These are phyloP conservation scores for Ormyrus rosae DNA, from an alignment of 2,888 invertebrate species.

Conservation along the genomic window DNA sequence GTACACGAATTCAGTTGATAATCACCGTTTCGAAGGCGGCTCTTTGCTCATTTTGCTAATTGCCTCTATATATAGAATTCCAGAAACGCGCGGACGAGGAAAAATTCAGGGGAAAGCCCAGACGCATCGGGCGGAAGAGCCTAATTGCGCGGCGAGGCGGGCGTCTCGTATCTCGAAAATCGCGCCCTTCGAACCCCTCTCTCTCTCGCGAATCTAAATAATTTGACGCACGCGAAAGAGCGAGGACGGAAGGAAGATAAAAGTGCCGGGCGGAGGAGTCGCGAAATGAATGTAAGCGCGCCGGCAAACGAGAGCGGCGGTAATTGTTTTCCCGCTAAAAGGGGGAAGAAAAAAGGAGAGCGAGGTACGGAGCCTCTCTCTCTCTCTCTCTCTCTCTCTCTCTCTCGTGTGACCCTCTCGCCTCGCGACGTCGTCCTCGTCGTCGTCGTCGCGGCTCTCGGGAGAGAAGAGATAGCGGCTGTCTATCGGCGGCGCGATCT, in stretches of 20 bases:
- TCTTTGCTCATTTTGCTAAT: too few species aligned
- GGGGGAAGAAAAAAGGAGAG: neutral
- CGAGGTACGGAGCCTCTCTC: neutral
- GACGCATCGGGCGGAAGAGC: conserved; percentile 6
- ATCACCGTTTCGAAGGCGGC: too few species aligned
- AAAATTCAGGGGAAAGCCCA: neutral
- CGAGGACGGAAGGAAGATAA: neutral
- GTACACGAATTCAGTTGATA: too few species aligned
- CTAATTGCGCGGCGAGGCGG: neutral
- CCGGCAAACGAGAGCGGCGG: neutral
- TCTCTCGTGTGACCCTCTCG: conserved; percentile 21
- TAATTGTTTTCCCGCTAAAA: conserved; percentile 30
- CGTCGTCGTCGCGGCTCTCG: neutral
- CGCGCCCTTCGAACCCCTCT: neutral
- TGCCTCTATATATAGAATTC: too few species aligned
- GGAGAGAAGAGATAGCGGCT: neutral
- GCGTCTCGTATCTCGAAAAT: neutral
- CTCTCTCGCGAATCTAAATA: neutral
- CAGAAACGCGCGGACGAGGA: neutral
- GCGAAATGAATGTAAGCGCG: neutral
- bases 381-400: conserved; percentile 3
- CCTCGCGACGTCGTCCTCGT: conserved; percentile 36
- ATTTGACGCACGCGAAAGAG: conserved; percentile 16
- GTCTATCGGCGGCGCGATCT: conserved; percentile 12
- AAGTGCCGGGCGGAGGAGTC: neutral